These are phyloP conservation scores for Eucriotettix oculatus DNA, from an alignment of 2,888 invertebrate species.

Conservation along the genomic window DNA sequence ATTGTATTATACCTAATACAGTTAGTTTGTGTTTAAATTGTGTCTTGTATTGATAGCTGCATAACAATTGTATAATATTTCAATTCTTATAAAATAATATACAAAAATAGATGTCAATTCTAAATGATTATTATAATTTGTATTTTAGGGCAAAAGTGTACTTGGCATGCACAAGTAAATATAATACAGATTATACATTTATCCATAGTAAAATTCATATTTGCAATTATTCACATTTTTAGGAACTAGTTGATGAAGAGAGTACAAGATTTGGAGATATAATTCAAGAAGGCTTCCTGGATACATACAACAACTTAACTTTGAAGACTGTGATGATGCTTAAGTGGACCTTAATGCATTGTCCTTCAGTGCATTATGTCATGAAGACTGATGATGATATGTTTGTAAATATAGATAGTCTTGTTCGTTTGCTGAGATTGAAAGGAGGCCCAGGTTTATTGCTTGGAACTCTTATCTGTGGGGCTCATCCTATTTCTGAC, in stretches of 20 bases:
- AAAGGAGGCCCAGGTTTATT: constrained; percentile 30
- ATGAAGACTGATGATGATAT: constrained; percentile 80
- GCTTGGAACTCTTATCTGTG: constrained; percentile 62
- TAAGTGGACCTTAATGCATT: constrained; percentile 59
- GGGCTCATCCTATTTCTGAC: constrained; percentile 57
- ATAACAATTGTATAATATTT: too few relatives aligned
- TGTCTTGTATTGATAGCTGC: too few relatives aligned
- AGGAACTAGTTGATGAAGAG: constrained; percentile 48
- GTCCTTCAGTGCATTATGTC: constrained; percentile 44
- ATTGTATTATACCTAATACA: too few relatives aligned
- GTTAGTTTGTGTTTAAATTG: too few relatives aligned
- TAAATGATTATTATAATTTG: too few relatives aligned
- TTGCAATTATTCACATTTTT: constrained; percentile 19
- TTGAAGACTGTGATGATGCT: constrained; percentile 71
- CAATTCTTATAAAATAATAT: too few relatives aligned
- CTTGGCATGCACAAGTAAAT: too few relatives aligned
- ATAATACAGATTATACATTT: too few relatives aligned
- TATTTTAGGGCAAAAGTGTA: too few relatives aligned
- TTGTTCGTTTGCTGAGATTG: constrained; percentile 28
- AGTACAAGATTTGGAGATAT: constrained; percentile 52
- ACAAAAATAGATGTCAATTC: too few relatives aligned
- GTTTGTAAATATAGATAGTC: constrained; percentile 59
- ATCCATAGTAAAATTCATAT: too few relatives aligned
- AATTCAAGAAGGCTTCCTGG: constrained; percentile 67
- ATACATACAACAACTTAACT: constrained; percentile 75